A percentile compares a stretch with the other conserved stretches of the same genome.
phyloP scores from a whole-genome alignment of 2,797 vertebrate species.

The Spinus olivaceus region DNA sequence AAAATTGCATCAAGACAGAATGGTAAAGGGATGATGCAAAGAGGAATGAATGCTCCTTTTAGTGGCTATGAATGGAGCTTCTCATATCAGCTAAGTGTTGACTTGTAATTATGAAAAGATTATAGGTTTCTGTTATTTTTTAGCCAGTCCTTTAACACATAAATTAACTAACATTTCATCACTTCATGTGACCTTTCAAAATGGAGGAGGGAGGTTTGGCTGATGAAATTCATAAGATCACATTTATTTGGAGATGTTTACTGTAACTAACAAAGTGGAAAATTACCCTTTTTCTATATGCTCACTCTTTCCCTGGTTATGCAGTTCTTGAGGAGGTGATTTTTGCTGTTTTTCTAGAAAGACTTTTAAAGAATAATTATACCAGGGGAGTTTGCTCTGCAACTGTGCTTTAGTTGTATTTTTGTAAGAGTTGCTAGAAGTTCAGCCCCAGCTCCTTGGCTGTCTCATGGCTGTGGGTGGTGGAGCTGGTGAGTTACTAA shows the following conservation, averaged over 20 bases:
- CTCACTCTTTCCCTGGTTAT: not conserved
- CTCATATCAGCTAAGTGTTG: conserved; percentile 27
- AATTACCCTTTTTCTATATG: not conserved
- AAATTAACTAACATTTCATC: conserved; percentile 21
- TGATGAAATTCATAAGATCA: not conserved
- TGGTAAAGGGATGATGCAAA: not conserved
- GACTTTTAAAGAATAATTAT: not conserved
- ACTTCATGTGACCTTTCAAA: not conserved
- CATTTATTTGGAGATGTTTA: not conserved
- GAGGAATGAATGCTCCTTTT: conserved; percentile 46
- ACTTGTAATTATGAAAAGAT: conserved; percentile 3
- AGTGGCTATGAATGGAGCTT: conserved; percentile 25
- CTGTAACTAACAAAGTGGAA: not conserved
- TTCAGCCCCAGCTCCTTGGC: not conserved
- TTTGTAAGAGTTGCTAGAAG: not conserved
- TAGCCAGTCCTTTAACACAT: not conserved
- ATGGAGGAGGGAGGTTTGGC: not conserved
- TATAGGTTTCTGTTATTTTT: not conserved
- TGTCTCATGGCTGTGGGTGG: not conserved
- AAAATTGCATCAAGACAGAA: not conserved
- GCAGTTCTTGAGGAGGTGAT: not conserved
- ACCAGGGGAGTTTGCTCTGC: not conserved
- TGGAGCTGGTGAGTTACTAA: not conserved
- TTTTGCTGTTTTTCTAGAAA: not conserved
- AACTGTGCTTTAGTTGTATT: not conserved